Evolutionary conservation across 1,140 invertebrate species (phyloP), one percentile per base, ranked within the genome.

Genomic region (Drosophila ambigua): DNA sequence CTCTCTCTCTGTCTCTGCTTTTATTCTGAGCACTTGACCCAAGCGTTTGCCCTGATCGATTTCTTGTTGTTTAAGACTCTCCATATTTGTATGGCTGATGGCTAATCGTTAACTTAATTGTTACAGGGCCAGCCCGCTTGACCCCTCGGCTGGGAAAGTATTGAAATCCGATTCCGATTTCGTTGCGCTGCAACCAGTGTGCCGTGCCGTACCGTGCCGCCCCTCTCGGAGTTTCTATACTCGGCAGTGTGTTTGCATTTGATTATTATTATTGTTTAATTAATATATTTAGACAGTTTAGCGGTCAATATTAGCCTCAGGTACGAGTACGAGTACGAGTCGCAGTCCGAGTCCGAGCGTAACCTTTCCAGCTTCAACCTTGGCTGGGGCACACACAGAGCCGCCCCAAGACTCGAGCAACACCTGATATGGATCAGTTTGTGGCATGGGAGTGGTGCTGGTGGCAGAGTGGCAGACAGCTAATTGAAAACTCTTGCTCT

Each of bases 251-350:
- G 35, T 58, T 51, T 59, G 23, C 11, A 49, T 74, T 74, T 31
- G 7, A 35, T 81, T 87, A 74, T 78, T 85, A 64, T 64, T 82
- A 64, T 82, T 71, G 69, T 48, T 78, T 82, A 85, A 85, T 85
- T 87, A 87, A 85, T 85, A 85, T 87, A 85, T 78, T 82, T 78
- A 87, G 74, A 82, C 65, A 78, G 46, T 74, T 87, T 81, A 77
- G 82, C 82, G 77, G 77, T 67, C 78, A 72, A 72, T 54, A 64
- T 81, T 77, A 43, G 77, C 77, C 55, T 28, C 60, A 63, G 61
- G 82, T 59, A 46, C 24, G 41, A 60, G 65, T 28, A n/a, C 4
- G 35, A 39, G n/a, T 11, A 13, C 50, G 39, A 15, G 20, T 5
- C 15, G n/a, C 3, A 5, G 13, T n/a, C 15, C 23, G 23, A 24